A percentile compares a stretch with the other conserved stretches of the same genome.
These are phyloP conservation scores for Archaeoteleia sp. DNA, from an alignment of 2,888 invertebrate species.

Conservation along the genomic window DNA sequence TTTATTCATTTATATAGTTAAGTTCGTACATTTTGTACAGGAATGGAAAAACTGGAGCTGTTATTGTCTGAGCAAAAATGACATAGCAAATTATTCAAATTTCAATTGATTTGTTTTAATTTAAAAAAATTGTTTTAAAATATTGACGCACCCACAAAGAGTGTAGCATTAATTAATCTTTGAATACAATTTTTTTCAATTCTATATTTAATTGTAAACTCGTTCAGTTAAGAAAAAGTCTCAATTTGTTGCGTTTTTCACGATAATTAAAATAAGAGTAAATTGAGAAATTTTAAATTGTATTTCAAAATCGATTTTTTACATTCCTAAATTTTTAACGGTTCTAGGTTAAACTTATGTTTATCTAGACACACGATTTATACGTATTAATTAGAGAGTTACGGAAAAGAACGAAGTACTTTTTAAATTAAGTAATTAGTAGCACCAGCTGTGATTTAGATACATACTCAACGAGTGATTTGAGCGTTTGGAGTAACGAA, in stretches of 20 bases:
- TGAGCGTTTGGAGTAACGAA: slow-evolving; percentile 23
- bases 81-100: too few relatives aligned
- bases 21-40: slow-evolving; percentile 10
- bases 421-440: slow-evolving; percentile 71
- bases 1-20: slow-evolving; percentile 1
- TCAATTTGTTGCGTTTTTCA: too few relatives aligned
- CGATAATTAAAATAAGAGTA: too few relatives aligned
- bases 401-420: slow-evolving; percentile 45
- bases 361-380: slow-evolving; percentile 24
- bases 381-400: slow-evolving; percentile 33
- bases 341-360: slow-evolving; percentile 20
- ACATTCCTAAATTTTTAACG: slow-evolving; percentile 23
- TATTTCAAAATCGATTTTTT: too few relatives aligned
- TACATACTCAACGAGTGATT: slow-evolving; percentile 72
- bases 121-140: too few relatives aligned
- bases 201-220: too few relatives aligned
- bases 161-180: too few relatives aligned
- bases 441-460: slow-evolving; percentile 75
- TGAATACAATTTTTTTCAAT: too few relatives aligned
- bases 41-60: slow-evolving; percentile 4
- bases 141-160: too few relatives aligned
- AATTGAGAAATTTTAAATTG: too few relatives aligned
- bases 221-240: too few relatives aligned
- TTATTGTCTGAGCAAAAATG: slow-evolving; percentile 2
- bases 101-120: too few relatives aligned